Conservation (phyloP, 2,888 invertebrate species). For the Campoletis raptor region DNA sequence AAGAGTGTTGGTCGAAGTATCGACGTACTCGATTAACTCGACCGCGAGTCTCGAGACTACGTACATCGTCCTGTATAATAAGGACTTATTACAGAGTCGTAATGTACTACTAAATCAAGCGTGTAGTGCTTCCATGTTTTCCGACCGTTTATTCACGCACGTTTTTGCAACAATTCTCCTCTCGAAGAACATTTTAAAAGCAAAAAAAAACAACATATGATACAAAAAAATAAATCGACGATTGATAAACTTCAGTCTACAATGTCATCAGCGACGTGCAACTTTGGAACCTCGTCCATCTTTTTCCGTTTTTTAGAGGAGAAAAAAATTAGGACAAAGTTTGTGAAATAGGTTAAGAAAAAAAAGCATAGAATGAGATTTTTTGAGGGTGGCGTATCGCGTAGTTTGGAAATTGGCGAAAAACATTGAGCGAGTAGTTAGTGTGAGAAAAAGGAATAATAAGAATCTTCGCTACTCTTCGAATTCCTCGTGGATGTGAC, state of each 20-base stretch:
- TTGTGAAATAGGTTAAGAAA: constrained; percentile 15
- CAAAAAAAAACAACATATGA: not conserved
- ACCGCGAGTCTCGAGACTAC: constrained; percentile 35
- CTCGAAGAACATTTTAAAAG: not conserved
- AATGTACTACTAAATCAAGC: constrained; percentile 25
- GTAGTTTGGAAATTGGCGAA: constrained; percentile 59
- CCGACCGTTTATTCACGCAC: constrained; percentile 50
- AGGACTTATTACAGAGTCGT: constrained; percentile 11
- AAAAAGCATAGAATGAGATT: constrained; percentile 15
- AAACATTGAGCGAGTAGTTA: constrained; percentile 18
- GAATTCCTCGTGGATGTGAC: constrained; percentile 39
- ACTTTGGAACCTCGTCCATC: not conserved
- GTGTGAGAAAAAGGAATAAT: constrained; percentile 53
- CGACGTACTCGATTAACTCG: constrained; percentile 50
- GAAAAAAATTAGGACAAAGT: not conserved
- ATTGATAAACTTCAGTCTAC: not conserved
- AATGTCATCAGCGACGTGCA: not conserved
- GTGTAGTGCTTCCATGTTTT: constrained; percentile 38
- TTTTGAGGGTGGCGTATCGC: constrained; percentile 61
- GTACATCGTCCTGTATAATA: constrained; percentile 29
- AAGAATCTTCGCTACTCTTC: constrained; percentile 45
- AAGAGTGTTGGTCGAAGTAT: constrained; percentile 47
- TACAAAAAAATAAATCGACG: not conserved
- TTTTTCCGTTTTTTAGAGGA: not conserved
- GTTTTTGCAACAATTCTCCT: constrained; percentile 22